Conservation (phyloP, 2,888 invertebrate species). For the Andrena bicolor region DNA sequence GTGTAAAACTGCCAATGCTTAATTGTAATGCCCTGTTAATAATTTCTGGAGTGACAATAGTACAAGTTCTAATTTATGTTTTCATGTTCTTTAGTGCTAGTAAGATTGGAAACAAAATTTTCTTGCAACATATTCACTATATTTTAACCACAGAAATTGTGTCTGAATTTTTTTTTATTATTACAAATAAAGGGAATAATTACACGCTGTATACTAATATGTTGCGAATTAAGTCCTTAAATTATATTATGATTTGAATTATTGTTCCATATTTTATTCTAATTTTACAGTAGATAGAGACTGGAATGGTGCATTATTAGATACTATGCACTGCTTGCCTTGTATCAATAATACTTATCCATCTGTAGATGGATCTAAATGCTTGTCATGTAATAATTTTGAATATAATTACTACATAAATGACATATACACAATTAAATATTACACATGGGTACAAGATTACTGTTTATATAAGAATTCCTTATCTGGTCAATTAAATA, state of each 20-base stretch:
- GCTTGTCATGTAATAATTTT: conserved; percentile 82
- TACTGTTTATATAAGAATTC: conserved; percentile 81
- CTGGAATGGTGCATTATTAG: conserved; percentile 80
- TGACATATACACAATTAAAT: conserved; percentile 81
- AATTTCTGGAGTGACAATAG: too few species aligned
- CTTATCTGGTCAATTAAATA: conserved; percentile 80
- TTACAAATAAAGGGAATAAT: too few species aligned
- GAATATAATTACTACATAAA: conserved; percentile 64
- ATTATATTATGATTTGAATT: neutral
- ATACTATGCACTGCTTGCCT: conserved; percentile 81
- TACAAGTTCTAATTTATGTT: too few species aligned
- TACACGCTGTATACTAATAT: neutral
- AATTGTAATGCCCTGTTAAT: too few species aligned
- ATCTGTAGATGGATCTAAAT: conserved; percentile 81
- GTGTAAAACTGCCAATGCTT: too few species aligned
- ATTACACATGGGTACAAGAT: conserved; percentile 79
- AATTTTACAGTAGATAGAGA: conserved; percentile 82
- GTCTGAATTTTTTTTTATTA: too few species aligned
- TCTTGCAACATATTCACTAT: too few species aligned
- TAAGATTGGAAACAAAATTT: too few species aligned
- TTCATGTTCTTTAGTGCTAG: too few species aligned
- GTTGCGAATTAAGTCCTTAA: neutral
- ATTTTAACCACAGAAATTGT: too few species aligned
- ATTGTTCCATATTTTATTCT: conserved; percentile 7
- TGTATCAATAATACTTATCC: conserved; percentile 84